phyloP scores from a whole-genome alignment of 2,888 invertebrate genomes.

The Pocota personata region DNA sequence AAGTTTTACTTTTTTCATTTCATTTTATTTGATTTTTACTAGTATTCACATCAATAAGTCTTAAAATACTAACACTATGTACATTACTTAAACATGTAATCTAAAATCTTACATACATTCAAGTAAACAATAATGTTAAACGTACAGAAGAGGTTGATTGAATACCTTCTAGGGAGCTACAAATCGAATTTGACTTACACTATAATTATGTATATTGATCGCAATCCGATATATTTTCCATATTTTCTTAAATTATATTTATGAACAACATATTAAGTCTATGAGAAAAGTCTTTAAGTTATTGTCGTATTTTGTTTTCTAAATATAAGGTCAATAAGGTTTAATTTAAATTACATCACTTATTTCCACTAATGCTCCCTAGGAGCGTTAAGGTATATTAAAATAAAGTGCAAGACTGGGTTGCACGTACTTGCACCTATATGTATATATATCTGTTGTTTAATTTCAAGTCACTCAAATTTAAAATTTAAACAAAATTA shows the following conservation, averaged over 20 bases:
- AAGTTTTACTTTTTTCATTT: background rate
- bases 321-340: slow-evolving; percentile 4
- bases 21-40: slow-evolving; percentile 38
- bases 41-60: slow-evolving; percentile 55
- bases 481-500: no score
- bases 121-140: slow-evolving; percentile 12
- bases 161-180: background rate
- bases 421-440: no score
- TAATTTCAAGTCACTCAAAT: no score
- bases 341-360: slow-evolving; percentile 45
- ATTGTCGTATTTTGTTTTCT: slow-evolving; percentile 26
- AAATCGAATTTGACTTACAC: slow-evolving; percentile 7
- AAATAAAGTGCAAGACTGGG: no score
- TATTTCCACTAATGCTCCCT: slow-evolving; percentile 51
- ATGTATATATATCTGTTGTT: no score
- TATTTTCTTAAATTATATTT: slow-evolving; percentile 12
- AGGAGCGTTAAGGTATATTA: slow-evolving; percentile 52
- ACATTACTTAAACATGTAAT: slow-evolving; percentile 41
- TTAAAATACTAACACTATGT: slow-evolving; percentile 47
- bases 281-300: slow-evolving; percentile 71
- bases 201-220: background rate
- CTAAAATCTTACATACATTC: slow-evolving; percentile 39
- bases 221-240: background rate
- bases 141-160: background rate
- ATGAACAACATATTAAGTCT: slow-evolving; percentile 70